phyloP scores from a whole-genome alignment of 1,140 invertebrate species.

The Alviniconcha marisindica region DNA sequence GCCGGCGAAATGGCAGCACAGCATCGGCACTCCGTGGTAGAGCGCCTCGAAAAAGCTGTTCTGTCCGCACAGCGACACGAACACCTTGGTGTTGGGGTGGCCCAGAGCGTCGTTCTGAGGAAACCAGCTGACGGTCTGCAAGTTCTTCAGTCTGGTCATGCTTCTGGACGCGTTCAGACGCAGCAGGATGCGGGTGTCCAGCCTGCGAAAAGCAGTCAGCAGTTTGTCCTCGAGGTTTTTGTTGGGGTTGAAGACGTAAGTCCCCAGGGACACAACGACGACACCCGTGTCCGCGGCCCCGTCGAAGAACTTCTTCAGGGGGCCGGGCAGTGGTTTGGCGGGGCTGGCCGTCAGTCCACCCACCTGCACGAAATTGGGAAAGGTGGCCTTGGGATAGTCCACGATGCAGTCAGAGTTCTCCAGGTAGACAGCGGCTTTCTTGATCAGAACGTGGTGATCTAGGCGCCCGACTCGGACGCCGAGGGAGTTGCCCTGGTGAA shows the following conservation, averaged over 20 bases:
- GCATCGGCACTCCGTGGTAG: conserved; percentile 61
- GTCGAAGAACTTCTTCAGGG: conserved; percentile 43
- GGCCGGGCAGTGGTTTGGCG: conserved; percentile 29
- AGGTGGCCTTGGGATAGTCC: conserved; percentile 50
- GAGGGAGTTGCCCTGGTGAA: conserved; percentile 18
- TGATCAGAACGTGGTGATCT: conserved; percentile 11
- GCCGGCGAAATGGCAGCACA: conserved; percentile 83
- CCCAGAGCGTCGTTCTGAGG: conserved; percentile 48
- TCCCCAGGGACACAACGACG: conserved; percentile 53
- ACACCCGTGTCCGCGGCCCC: conserved; percentile 40
- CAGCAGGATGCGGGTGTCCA: conserved; percentile 40
- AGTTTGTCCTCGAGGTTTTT: conserved; percentile 40
- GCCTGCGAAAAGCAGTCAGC: conserved; percentile 35
- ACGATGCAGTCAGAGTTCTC: conserved; percentile 49
- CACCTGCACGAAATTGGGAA: conserved; percentile 53
- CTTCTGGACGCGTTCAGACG: conserved; percentile 30
- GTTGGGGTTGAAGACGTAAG: conserved; percentile 18
- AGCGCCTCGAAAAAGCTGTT: conserved; percentile 60
- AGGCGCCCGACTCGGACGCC: conserved; percentile 1
- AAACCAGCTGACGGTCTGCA: conserved; percentile 41
- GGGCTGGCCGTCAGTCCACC: conserved; percentile 47
- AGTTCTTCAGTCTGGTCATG: conserved; percentile 7
- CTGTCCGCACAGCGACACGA: conserved; percentile 65
- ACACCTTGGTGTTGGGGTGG: conserved; percentile 49
- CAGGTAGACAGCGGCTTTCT: conserved; percentile 47